These are phyloP conservation scores for Manis javanica DNA, from an alignment of 2,797 vertebrate genomes.

Conservation along the genomic window DNA sequence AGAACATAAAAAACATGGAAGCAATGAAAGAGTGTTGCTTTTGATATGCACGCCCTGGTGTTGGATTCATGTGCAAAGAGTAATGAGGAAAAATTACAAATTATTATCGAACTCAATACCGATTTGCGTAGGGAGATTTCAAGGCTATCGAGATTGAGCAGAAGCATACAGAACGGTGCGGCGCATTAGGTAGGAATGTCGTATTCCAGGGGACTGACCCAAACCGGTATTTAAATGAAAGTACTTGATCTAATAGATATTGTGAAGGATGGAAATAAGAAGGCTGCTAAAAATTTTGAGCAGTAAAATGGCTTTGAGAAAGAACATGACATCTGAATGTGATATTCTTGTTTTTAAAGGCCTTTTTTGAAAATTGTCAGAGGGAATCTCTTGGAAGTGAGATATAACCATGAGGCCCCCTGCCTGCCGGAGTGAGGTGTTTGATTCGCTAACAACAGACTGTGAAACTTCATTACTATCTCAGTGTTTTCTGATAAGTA, in stretches of 20 bases:
- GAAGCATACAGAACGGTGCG: background rate
- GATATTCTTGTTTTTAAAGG: background rate
- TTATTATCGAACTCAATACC: background rate
- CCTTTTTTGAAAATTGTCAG: background rate
- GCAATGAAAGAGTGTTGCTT: background rate
- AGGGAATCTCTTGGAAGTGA: background rate
- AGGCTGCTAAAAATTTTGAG: background rate
- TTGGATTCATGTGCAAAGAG: background rate
- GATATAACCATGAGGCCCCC: rapidly evolving
- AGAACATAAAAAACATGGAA: background rate
- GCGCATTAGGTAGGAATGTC: background rate
- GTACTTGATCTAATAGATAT: background rate
- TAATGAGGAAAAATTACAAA: background rate
- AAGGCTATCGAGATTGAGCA: background rate
- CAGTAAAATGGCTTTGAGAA: background rate
- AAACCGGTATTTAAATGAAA: background rate
- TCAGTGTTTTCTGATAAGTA: background rate
- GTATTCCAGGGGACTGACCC: background rate
- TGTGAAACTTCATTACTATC: background rate
- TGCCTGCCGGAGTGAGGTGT: background rate
- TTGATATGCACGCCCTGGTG: background rate
- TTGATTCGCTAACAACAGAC: background rate
- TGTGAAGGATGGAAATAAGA: background rate
- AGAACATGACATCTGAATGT: background rate
- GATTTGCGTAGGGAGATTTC: background rate